Evolutionary conservation across 2,888 invertebrate species (phyloP), one percentile per base, ranked within the genome.

Genomic region (Candidula unifasciata): DNA sequence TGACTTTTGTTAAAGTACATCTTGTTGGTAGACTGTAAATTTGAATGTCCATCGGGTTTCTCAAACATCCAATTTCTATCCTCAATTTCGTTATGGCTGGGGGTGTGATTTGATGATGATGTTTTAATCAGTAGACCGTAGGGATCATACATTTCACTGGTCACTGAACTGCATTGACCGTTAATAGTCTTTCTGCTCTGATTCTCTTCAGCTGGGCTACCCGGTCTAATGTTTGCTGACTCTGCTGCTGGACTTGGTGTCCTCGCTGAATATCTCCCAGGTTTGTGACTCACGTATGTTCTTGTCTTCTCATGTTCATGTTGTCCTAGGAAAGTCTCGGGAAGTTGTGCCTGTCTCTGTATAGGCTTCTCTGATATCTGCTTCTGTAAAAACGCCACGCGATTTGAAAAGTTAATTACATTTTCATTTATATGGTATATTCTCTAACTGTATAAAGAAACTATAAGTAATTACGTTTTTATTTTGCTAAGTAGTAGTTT

Each of bases 141-240:
- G 21, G 77, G 77, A 24, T 77, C 77, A 60, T 57, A 77, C 1
- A 77, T 33, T 13, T 77, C 77, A 60, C 57, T 33, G 27, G 77
- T 30, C 57, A 60, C 24, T 0, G 77, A 57, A 30, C 57, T 5
- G 30, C 35, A 2, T 60, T 33, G 57, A 21, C 6, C 27, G 33
- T 33, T 27, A 6, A 13, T 24, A 2, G 2, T 3, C 3, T 44
- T 27, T 16, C 5, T 30, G n/a, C 16, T 30, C 27, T 68, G 8
- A 60, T 13, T 5, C 1, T 13, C 21, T 21, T 24, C 21, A 60
- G 18, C 60, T 24, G 21, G 3, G n/a, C 24, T 24, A 5, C 21
- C 24, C 6, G 60, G 3, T n/a, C 21, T 6, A 2, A 6, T n/a
- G 60, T 60, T 21, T 24, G 21, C n/a, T 60, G 21, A 5, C n/a